Evolutionary conservation across 2,797 vertebrate genomes (phyloP).

Genomic region (Okamejei kenojei): DNA sequence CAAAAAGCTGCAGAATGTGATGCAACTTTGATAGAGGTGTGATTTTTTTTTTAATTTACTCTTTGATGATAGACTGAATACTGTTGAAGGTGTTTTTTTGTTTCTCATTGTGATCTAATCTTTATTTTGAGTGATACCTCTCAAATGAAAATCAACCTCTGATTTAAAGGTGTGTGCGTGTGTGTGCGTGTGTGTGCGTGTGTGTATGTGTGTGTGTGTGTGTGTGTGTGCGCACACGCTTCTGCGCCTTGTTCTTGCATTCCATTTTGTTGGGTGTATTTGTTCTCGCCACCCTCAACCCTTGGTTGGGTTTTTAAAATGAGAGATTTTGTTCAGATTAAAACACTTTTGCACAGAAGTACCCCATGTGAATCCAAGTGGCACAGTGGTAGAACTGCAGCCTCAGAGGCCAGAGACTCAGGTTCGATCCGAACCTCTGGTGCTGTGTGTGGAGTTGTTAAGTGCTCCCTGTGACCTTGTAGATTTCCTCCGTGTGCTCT

Average conservation of each 20-base stretch:
- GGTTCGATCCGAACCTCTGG: too few relatives aligned
- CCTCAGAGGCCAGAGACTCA: too few relatives aligned
- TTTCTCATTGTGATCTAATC: not conserved
- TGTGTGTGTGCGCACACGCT: too few relatives aligned
- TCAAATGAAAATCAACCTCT: too few relatives aligned
- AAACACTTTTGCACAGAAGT: not conserved
- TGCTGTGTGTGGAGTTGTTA: too few relatives aligned
- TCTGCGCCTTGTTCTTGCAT: not conserved
- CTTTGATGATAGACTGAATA: not conserved
- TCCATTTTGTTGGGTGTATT: not conserved
- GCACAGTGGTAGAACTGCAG: too few relatives aligned
- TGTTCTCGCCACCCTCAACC: not conserved
- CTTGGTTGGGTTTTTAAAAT: not conserved
- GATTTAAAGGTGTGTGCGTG: not conserved
- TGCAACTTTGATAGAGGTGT: slow-evolving; percentile 18
- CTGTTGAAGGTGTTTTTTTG: not conserved
- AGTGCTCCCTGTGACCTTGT: too few relatives aligned
- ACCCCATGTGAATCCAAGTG: not conserved
- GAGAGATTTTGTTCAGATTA: not conserved
- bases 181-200: too few relatives aligned
- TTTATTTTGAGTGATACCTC: not conserved
- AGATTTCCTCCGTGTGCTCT: too few relatives aligned
- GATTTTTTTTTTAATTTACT: not conserved
- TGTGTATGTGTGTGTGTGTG: too few relatives aligned
- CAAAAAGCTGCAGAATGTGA: not conserved